Conservation (phyloP, 2,888 invertebrate genomes). For the Agriotes lineatus region DNA sequence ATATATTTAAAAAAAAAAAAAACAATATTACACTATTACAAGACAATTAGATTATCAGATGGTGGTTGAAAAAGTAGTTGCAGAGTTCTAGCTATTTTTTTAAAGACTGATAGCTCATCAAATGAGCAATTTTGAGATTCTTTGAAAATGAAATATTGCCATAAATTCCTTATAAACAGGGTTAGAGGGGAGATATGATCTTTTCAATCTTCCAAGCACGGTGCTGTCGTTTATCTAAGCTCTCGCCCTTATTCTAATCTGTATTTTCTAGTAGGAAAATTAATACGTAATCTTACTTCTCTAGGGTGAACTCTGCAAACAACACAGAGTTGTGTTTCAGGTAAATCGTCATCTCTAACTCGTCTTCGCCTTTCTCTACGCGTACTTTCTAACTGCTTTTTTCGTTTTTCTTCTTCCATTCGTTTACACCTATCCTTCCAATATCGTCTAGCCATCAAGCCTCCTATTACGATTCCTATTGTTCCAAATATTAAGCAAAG, state of each 20-base stretch:
- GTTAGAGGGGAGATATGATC: too few species aligned
- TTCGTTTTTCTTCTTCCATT: constrained; percentile 71
- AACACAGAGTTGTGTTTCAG: constrained; percentile 80
- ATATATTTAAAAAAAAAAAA: neutral
- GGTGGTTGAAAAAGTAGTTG: too few species aligned
- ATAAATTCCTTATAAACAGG: too few species aligned
- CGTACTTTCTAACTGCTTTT: constrained; percentile 74
- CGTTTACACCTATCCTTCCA: constrained; percentile 68
- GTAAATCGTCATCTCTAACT: constrained; percentile 74
- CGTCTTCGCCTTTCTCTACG: constrained; percentile 76
- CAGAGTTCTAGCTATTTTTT: too few species aligned
- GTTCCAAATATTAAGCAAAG: constrained; percentile 70
- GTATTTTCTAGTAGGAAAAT: neutral
- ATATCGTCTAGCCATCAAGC: constrained; percentile 67
- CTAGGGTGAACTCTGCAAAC: constrained; percentile 89
- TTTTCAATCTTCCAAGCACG: too few species aligned
- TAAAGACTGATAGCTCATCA: too few species aligned
- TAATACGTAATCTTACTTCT: constrained; percentile 73
- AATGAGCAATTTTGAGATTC: too few species aligned
- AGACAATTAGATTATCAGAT: too few species aligned
- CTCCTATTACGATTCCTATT: constrained; percentile 69
- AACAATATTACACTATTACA: too few species aligned
- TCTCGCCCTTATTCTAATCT: neutral
- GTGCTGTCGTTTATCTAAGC: too few species aligned
- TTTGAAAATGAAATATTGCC: too few species aligned